Percentiles rank a stretch among this genome's conserved stretches.
Evolutionary conservation across 53 echinoderm and acorn worm genomes (phyloP).

Genomic region (Crossaster papposus): DNA sequence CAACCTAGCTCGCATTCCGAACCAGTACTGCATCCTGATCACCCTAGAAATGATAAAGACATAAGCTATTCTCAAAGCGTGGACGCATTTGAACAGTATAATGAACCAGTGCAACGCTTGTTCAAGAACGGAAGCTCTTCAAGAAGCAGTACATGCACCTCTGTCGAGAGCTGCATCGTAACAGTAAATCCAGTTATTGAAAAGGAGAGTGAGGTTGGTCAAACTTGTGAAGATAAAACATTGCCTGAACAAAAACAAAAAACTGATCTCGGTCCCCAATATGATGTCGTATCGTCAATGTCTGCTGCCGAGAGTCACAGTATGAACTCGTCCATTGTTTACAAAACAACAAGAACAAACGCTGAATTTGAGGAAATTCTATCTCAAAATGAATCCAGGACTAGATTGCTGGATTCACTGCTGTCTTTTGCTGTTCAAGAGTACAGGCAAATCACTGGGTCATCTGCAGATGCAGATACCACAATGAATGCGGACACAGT

Average conservation of each 20-base stretch:
- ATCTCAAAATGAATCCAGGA: neutral
- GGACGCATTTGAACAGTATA: neutral
- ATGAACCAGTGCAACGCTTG: neutral
- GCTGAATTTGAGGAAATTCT: neutral
- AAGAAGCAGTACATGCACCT: conserved; percentile 16
- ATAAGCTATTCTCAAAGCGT: neutral
- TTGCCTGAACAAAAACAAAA: neutral
- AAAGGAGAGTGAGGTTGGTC: neutral
- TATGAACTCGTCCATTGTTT: neutral
- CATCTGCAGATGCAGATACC: neutral
- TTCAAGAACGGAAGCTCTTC: neutral
- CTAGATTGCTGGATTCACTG: neutral
- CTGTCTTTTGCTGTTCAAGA: neutral
- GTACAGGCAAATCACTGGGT: conserved; percentile 11
- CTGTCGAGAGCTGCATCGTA: conserved; percentile 1
- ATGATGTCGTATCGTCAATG: neutral
- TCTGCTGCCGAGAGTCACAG: neutral
- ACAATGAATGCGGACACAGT: neutral
- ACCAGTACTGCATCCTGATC: neutral
- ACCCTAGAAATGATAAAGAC: neutral
- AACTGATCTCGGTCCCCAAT: neutral
- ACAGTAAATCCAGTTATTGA: conserved; percentile 9
- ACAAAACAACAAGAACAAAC: neutral
- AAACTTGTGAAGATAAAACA: neutral
- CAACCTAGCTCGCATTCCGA: neutral